These are phyloP conservation scores for Ibidorhyncha struthersii DNA, from an alignment of 2,113 vertebrate species.

Conservation along the genomic window DNA sequence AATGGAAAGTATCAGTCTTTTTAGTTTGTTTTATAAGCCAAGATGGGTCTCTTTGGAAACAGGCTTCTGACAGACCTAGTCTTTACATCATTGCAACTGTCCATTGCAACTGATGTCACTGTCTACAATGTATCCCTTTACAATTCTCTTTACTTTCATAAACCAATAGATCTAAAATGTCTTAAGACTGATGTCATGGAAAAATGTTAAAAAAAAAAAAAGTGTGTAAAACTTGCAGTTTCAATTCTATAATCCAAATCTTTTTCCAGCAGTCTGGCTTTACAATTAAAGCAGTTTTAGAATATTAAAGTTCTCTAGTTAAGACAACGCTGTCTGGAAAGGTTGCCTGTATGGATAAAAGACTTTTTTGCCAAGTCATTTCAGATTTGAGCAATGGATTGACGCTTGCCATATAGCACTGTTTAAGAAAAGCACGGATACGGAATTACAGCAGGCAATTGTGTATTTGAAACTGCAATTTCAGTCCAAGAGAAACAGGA, in stretches of 20 bases:
- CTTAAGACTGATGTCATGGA: not conserved
- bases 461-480: not conserved
- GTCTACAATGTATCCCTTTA: not conserved
- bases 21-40: not conserved
- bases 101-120: not conserved
- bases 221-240: not conserved
- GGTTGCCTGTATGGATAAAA: not conserved
- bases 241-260: not conserved
- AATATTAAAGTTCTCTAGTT: not conserved
- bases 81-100: not conserved
- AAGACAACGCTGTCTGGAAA: not conserved
- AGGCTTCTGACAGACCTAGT: not conserved
- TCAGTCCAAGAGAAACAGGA: conserved; percentile 1
- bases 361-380: not conserved
- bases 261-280: not conserved
- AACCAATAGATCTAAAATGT: not conserved
- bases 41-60: not conserved
- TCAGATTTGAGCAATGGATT: not conserved
- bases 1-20: not conserved
- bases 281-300: not conserved
- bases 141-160: not conserved
- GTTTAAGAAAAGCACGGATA: not conserved
- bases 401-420: not conserved
- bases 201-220: not conserved
- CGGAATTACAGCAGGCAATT: not conserved